Conservation (phyloP, 1,140 invertebrate genomes). For the Procambarus clarkii region DNA sequence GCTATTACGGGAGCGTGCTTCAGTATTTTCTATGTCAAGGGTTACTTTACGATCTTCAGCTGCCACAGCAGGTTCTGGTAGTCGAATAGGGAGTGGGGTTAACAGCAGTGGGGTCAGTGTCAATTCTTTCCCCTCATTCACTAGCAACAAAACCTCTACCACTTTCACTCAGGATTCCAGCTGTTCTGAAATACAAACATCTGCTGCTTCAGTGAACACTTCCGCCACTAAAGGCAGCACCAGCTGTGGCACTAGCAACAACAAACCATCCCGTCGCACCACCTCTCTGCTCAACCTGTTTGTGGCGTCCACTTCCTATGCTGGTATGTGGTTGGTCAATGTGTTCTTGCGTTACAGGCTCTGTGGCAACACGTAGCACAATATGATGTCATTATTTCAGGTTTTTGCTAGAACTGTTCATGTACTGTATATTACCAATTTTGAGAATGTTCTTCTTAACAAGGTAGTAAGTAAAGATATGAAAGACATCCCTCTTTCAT, state of each 20-base stretch:
- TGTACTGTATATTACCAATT: neutral
- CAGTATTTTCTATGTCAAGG: conserved; percentile 66
- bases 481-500: conserved; percentile 7
- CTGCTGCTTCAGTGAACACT: conserved; percentile 25
- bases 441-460: neutral
- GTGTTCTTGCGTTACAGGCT: conserved; percentile 43
- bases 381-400: conserved; percentile 7
- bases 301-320: conserved; percentile 88
- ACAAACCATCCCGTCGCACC: conserved; percentile 80
- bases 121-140: conserved; percentile 80
- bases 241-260: conserved; percentile 54
- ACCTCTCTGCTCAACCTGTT: conserved; percentile 95
- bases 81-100: conserved; percentile 32
- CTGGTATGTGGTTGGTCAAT: conserved; percentile 81
- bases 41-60: conserved; percentile 46
- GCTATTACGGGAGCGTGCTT: conserved; percentile 66
- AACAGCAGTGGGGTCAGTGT: conserved; percentile 45
- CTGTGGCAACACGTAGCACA: conserved; percentile 63
- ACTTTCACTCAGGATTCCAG: conserved; percentile 57
- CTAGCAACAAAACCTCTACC: conserved; percentile 38
- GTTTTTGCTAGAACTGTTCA: neutral
- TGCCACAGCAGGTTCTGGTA: conserved; percentile 44
- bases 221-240: conserved; percentile 37
- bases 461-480: neutral
- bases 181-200: conserved; percentile 36